Evolutionary conservation across 2,888 invertebrate genomes (phyloP).

Genomic region (Nomada hirtipes): DNA sequence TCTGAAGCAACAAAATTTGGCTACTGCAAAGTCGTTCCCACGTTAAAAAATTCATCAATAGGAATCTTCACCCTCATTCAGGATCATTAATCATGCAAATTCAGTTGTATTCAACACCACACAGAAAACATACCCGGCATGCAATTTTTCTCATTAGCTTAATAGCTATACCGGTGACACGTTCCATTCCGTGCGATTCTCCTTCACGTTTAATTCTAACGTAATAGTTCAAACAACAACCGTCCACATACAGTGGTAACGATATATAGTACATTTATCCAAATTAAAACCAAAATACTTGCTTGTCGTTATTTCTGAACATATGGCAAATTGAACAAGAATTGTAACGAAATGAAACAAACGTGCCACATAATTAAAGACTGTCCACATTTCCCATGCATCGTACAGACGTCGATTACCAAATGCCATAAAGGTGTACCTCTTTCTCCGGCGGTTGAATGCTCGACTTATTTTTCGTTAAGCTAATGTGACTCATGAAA

Average conservation of each 20-base stretch:
- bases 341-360: too few relatives aligned
- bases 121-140: not conserved
- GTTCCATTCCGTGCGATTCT: not conserved
- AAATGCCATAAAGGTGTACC: constrained; percentile 17
- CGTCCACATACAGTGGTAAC: too few relatives aligned
- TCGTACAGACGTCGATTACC: too few relatives aligned
- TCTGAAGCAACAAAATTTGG: too few relatives aligned
- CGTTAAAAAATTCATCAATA: not conserved
- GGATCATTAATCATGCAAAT: not conserved
- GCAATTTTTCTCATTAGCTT: too few relatives aligned
- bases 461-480: constrained; percentile 58
- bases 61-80: not conserved
- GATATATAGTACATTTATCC: too few relatives aligned
- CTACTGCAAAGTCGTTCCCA: not conserved
- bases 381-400: not conserved
- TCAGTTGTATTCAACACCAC: not conserved
- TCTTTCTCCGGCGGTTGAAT: constrained; percentile 6
- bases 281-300: too few relatives aligned
- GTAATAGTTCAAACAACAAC: too few relatives aligned
- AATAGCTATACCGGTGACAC: too few relatives aligned
- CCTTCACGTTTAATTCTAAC: not conserved
- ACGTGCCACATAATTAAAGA: not conserved
- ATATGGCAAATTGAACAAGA: too few relatives aligned
- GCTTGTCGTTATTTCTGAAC: too few relatives aligned
- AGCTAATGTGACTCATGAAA: constrained; percentile 63